Percentiles rank a stretch among this genome's conserved stretches.
These are phyloP conservation scores for Junonia oenone DNA, from an alignment of 2,888 invertebrate species.

Conservation along the genomic window DNA sequence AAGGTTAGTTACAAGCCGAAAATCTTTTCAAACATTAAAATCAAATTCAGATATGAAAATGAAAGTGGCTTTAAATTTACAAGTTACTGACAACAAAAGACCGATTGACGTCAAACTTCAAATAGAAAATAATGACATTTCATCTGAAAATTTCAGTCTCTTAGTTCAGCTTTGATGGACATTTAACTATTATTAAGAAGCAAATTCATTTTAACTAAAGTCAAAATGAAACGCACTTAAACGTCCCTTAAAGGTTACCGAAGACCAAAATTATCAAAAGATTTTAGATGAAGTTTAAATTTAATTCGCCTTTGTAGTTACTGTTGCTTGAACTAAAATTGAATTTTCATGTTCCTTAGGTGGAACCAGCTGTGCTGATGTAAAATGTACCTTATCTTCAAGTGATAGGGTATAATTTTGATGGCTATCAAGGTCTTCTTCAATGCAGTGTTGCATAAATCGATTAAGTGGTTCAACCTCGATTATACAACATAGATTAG, in stretches of 20 bases:
- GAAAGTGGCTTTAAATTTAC: background rate
- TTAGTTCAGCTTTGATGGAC: background rate
- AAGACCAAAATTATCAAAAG: conserved; percentile 16
- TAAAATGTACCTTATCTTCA: conserved; percentile 3
- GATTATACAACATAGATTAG: conserved; percentile 28
- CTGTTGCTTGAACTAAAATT: conserved; percentile 22
- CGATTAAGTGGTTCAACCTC: conserved; percentile 26
- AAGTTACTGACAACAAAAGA: background rate
- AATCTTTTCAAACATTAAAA: too few relatives aligned
- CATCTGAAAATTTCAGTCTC: background rate
- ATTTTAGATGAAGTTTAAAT: conserved; percentile 22
- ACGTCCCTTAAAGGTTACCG: background rate
- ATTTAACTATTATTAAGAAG: background rate
- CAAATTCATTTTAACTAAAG: background rate
- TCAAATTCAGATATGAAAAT: too few relatives aligned
- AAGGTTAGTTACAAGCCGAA: too few relatives aligned
- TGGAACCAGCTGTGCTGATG: background rate
- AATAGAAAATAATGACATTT: background rate
- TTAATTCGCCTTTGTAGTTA: conserved; percentile 21
- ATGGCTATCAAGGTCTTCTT: background rate
- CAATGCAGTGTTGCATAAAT: conserved; percentile 24
- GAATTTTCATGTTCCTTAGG: conserved; percentile 17
- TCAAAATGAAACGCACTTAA: background rate
- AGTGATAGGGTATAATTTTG: conserved; percentile 2
- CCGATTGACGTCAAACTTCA: too few relatives aligned